Percentiles rank a stretch among this genome's conserved stretches.
These are phyloP conservation scores for Anguilla marmorata DNA, from an alignment of 2,797 vertebrate genomes.

Conservation along the genomic window DNA sequence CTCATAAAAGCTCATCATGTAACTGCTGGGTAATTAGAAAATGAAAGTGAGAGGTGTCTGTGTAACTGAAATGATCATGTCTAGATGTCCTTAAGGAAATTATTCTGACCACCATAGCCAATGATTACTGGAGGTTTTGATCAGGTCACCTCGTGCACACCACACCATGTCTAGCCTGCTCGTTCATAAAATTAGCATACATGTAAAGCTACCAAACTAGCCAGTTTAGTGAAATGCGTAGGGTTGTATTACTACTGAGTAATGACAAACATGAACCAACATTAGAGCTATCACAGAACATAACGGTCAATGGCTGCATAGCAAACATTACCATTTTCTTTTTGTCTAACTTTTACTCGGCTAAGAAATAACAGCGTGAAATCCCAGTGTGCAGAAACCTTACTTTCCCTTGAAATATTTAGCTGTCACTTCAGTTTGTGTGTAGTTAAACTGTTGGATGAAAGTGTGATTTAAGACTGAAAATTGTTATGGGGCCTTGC, in stretches of 20 bases:
- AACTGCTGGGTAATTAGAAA: not conserved
- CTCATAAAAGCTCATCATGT: not conserved
- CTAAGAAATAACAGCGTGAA: not conserved
- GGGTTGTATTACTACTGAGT: not conserved
- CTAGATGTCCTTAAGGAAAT: not conserved
- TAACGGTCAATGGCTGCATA: not conserved
- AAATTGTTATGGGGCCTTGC: not conserved
- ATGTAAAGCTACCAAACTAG: not conserved
- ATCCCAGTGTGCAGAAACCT: not conserved
- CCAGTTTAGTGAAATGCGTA: not conserved
- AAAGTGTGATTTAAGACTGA: not conserved
- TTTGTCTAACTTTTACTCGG: not conserved
- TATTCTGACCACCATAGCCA: not conserved
- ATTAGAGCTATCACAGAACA: not conserved
- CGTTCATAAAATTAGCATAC: not conserved
- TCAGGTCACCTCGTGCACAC: not conserved
- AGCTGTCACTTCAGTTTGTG: not conserved
- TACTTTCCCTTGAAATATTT: not conserved
- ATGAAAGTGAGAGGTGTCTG: not conserved
- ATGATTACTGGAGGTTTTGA: not conserved
- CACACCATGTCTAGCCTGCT: not conserved
- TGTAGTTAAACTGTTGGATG: not conserved
- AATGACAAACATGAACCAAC: not conserved
- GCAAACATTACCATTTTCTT: not conserved
- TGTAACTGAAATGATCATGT: not conserved